Conservation (phyloP, 2,113 vertebrate genomes). For the Poecile atricapillus region DNA sequence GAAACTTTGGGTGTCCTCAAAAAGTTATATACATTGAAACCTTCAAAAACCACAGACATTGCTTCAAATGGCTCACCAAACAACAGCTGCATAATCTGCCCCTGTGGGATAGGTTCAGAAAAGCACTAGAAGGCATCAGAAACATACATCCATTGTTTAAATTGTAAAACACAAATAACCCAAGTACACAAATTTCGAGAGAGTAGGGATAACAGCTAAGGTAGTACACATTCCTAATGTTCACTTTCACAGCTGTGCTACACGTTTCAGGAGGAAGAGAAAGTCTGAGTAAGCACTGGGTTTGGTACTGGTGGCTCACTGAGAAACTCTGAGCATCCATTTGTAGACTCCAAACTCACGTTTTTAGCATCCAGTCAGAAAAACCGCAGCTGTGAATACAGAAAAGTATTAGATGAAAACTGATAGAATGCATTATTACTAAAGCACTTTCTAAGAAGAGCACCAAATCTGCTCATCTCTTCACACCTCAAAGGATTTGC, state of each 20-base stretch:
- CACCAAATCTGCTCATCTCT: not conserved
- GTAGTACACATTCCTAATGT: slow-evolving; percentile 88
- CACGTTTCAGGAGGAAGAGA: slow-evolving; percentile 85
- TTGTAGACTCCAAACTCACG: slow-evolving; percentile 79
- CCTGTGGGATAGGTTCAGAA: slow-evolving; percentile 73
- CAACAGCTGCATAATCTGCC: slow-evolving; percentile 74
- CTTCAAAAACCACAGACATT: slow-evolving; percentile 85
- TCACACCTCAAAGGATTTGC: not conserved
- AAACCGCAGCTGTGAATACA: slow-evolving; percentile 74
- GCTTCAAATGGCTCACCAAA: slow-evolving; percentile 81
- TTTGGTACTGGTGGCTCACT: slow-evolving; percentile 77
- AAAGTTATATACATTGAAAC: slow-evolving; percentile 89
- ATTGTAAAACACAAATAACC: slow-evolving; percentile 83
- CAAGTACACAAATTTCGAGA: slow-evolving; percentile 81
- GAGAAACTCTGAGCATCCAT: slow-evolving; percentile 78
- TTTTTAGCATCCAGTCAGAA: slow-evolving; percentile 75
- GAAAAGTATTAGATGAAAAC: slow-evolving; percentile 37
- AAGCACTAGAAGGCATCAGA: slow-evolving; percentile 81
- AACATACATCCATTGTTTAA: slow-evolving; percentile 89
- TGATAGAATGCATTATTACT: too few species aligned
- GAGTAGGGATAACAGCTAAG: slow-evolving; percentile 88
- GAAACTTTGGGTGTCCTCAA: slow-evolving; percentile 75
- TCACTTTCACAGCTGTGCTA: slow-evolving; percentile 98
- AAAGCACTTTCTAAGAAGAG: not conserved
- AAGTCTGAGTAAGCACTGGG: slow-evolving; percentile 78